A percentile compares a stretch with the other conserved stretches of the same genome.
phyloP scores from a whole-genome alignment of 2,113 vertebrate species.

The Alaudala cheleensis region DNA sequence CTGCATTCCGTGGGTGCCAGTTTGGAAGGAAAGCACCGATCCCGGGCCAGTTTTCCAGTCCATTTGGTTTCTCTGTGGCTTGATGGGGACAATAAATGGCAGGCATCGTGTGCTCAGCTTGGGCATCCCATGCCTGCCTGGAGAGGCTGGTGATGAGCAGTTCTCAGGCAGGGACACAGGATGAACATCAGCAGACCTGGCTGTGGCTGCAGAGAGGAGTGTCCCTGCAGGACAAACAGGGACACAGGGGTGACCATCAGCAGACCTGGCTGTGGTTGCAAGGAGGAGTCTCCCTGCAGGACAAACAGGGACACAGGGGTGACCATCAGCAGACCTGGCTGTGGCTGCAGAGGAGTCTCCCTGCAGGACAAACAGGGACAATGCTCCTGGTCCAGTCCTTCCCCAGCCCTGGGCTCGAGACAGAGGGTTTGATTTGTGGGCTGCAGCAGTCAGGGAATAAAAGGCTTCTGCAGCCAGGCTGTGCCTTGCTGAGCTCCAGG shows the following conservation, averaged over 20 bases:
- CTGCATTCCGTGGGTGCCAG: background rate
- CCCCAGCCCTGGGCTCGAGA: background rate
- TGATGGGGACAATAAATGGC: background rate
- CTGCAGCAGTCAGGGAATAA: background rate
- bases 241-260: background rate
- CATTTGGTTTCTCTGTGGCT: slow-evolving; percentile 36
- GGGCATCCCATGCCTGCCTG: background rate
- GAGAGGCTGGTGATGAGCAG: background rate
- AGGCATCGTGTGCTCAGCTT: background rate
- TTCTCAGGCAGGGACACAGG: background rate
- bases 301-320: background rate
- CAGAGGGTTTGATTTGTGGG: background rate
- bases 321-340: background rate
- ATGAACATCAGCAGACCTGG: background rate
- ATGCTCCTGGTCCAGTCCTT: accelerated
- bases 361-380: background rate
- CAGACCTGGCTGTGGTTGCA: background rate
- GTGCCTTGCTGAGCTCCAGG: background rate
- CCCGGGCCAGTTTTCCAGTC: slow-evolving; percentile 21
- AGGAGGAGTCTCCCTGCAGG: background rate
- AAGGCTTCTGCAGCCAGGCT: background rate
- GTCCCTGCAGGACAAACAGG: background rate
- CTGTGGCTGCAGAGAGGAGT: background rate
- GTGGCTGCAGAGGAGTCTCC: background rate
- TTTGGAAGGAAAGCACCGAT: background rate